Conservation (phyloP, 2,888 invertebrate species). For the Patella ulyssiponensis region DNA sequence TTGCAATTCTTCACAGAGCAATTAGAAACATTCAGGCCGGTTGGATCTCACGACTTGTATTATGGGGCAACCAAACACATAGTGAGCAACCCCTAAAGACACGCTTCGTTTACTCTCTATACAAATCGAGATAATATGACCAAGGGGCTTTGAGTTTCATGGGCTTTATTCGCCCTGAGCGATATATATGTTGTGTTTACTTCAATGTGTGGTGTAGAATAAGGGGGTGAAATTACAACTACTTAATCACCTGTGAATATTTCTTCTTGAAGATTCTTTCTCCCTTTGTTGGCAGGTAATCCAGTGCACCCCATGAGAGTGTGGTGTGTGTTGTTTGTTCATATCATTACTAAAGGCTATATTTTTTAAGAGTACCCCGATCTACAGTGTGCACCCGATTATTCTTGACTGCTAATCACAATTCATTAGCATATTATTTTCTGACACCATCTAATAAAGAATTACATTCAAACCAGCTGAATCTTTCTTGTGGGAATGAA, state of each 20-base stretch:
- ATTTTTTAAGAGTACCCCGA: too few relatives aligned
- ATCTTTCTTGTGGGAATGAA: too few relatives aligned
- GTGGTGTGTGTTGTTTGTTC: not conserved
- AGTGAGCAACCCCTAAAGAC: constrained; percentile 1
- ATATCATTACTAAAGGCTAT: too few relatives aligned
- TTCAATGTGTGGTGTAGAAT: not conserved
- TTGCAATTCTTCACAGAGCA: too few relatives aligned
- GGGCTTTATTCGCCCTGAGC: constrained; percentile 7
- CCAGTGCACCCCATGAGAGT: not conserved
- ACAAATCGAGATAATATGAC: not conserved
- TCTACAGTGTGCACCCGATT: too few relatives aligned
- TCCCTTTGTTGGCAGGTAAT: not conserved
- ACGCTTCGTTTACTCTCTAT: not conserved
- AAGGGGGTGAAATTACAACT: constrained; percentile 7
- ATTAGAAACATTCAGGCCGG: not conserved
- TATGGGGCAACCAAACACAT: not conserved
- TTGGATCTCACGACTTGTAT: not conserved
- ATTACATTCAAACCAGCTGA: too few relatives aligned
- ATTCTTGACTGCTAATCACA: too few relatives aligned
- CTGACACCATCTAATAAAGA: too few relatives aligned
- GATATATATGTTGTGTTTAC: constrained; percentile 10
- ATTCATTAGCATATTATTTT: too few relatives aligned
- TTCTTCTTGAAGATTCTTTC: not conserved
- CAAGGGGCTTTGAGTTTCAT: constrained; percentile 1
- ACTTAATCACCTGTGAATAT: constrained; percentile 6